These are phyloP conservation scores for Phainopepla nitens DNA, from an alignment of 2,113 vertebrate genomes.

Conservation along the genomic window DNA sequence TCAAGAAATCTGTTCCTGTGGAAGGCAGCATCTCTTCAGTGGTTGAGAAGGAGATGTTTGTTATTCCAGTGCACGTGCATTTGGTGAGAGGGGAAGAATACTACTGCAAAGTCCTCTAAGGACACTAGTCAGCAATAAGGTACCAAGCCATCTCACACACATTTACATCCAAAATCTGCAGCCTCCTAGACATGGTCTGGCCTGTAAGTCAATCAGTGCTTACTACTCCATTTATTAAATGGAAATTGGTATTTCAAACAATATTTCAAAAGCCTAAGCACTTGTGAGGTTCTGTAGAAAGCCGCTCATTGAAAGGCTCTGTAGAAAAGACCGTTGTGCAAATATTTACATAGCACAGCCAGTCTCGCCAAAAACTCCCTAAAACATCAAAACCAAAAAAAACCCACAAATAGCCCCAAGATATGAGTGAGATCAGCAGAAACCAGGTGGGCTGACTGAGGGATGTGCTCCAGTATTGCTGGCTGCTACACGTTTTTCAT, in stretches of 20 bases:
- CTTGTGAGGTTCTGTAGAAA: background rate
- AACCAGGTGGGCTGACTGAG: background rate
- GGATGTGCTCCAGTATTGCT: background rate
- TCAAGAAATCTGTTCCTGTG: background rate
- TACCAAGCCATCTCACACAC: background rate
- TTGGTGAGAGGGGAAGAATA: background rate
- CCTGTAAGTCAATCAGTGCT: background rate
- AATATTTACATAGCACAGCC: conserved; percentile 22
- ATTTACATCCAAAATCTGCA: background rate
- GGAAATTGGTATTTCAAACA: background rate
- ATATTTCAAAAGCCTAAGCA: background rate
- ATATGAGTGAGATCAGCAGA: conserved; percentile 14
- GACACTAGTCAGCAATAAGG: background rate
- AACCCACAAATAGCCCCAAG: background rate
- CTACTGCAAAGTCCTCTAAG: background rate
- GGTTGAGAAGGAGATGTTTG: background rate
- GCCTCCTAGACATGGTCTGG: background rate
- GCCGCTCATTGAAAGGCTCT: background rate
- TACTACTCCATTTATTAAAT: background rate
- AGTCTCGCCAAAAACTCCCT: background rate
- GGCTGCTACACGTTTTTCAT: background rate
- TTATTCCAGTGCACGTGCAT: background rate
- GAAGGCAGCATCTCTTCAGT: background rate
- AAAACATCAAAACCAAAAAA: background rate
- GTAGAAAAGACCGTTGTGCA: background rate